Conservation (phyloP, 2,888 invertebrate genomes). For the Ashinkailepas kermadecensis region DNA sequence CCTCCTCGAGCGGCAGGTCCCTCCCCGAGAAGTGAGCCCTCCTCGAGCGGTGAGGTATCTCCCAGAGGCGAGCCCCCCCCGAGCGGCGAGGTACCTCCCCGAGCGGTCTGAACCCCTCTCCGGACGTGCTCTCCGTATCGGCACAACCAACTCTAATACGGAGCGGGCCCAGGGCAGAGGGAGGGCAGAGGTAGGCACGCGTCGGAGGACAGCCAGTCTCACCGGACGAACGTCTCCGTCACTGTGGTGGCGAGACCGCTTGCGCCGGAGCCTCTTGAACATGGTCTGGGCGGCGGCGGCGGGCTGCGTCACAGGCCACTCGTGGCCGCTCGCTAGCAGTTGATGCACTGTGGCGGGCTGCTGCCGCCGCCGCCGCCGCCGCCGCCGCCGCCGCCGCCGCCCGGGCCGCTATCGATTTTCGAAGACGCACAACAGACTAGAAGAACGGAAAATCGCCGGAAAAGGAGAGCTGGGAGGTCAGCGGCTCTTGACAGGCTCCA, state of each 20-base stretch:
- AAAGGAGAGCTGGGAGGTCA: neutral
- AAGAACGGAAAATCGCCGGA: neutral
- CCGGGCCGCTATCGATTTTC: constrained; percentile 3
- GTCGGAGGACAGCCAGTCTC: neutral
- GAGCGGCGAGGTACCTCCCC: no score
- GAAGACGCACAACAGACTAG: constrained; percentile 17
- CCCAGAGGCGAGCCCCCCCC: no score
- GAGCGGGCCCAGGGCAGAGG: no score
- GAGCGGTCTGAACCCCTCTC: no score
- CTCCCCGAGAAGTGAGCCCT: no score
- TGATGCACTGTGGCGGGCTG: no score
- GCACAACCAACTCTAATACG: no score
- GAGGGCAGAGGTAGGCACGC: no score
- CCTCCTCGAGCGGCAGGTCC: no score
- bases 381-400: constrained; percentile 16
- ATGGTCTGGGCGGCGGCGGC: neutral
- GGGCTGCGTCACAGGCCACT: neutral
- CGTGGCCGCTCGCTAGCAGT: no score
- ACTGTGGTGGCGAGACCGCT: neutral
- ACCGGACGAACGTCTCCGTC: neutral
- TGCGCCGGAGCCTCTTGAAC: neutral
- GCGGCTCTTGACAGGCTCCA: neutral
- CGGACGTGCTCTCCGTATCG: no score
- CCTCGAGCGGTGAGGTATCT: no score
- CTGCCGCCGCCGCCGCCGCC: neutral